phyloP scores from a whole-genome alignment of 2,113 vertebrate species.

The Pygoscelis antarcticus region DNA sequence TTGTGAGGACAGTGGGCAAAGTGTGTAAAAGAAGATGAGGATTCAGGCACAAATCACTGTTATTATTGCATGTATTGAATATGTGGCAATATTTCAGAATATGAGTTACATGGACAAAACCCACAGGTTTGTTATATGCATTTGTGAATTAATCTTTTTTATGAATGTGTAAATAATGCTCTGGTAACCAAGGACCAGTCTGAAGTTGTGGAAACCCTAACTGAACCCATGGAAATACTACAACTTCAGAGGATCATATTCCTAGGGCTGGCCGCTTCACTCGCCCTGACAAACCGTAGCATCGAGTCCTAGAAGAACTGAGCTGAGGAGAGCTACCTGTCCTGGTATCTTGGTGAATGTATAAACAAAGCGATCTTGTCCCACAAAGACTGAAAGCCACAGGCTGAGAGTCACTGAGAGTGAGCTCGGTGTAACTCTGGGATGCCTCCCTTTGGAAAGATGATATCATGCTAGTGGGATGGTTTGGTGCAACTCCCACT shows the following conservation, averaged over 20 bases:
- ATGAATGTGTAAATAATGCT: background rate
- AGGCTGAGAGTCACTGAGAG: background rate
- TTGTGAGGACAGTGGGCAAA: background rate
- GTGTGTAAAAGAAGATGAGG: background rate
- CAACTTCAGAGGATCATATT: background rate
- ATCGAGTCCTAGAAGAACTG: background rate
- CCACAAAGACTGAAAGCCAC: background rate
- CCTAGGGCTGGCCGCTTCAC: background rate
- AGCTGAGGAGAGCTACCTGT: background rate
- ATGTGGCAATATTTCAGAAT: background rate
- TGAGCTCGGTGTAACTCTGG: background rate
- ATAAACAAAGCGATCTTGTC: background rate
- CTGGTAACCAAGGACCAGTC: background rate
- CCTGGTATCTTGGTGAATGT: background rate
- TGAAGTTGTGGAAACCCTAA: background rate
- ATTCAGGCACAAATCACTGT: background rate
- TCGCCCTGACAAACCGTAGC: background rate
- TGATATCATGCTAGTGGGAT: slow-evolving; percentile 16
- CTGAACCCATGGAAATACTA: background rate
- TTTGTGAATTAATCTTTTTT: background rate
- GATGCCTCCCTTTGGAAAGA: background rate
- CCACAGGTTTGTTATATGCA: background rate
- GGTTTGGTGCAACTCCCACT: slow-evolving; percentile 37
- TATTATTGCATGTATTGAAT: background rate
- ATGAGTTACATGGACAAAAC: background rate